These are phyloP conservation scores for Rhagologus leucostigma DNA, from an alignment of 2,113 vertebrate species.

Conservation along the genomic window DNA sequence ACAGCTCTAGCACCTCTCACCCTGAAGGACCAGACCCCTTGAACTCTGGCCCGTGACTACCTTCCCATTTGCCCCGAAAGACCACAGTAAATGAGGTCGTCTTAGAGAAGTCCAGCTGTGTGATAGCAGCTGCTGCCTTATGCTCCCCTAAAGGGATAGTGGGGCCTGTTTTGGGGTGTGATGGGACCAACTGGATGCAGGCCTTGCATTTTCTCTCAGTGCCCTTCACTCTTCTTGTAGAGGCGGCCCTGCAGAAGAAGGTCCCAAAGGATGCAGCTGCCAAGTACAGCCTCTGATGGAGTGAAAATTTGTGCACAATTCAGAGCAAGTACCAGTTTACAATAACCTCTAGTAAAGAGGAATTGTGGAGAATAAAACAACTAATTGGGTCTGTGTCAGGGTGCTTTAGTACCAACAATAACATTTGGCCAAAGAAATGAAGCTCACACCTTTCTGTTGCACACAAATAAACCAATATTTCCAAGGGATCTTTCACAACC, in stretches of 20 bases:
- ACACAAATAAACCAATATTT: slow-evolving; percentile 15
- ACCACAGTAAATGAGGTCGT: not conserved
- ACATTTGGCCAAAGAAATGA: slow-evolving; percentile 13
- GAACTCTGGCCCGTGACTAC: not conserved
- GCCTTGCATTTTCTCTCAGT: not conserved
- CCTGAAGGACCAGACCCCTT: not conserved
- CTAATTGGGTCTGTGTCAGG: not conserved
- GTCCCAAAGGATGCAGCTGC: not conserved
- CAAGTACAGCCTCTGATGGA: not conserved
- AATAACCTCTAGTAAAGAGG: not conserved
- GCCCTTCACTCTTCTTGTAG: not conserved
- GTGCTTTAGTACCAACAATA: not conserved
- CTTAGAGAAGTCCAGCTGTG: slow-evolving; percentile 30
- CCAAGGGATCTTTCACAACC: slow-evolving; percentile 16
- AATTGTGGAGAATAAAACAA: not conserved
- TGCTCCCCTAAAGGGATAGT: slow-evolving; percentile 5
- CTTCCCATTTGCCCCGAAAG: not conserved
- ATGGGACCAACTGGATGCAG: not conserved
- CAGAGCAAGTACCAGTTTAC: not conserved
- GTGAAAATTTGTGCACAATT: not conserved
- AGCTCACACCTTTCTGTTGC: slow-evolving; percentile 33
- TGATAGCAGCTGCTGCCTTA: slow-evolving; percentile 49
- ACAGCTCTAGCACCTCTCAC: not conserved
- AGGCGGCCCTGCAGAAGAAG: not conserved
- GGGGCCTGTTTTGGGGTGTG: not conserved